These are phyloP conservation scores for Brachyptera risi DNA, from an alignment of 2,888 invertebrate species.

Conservation along the genomic window DNA sequence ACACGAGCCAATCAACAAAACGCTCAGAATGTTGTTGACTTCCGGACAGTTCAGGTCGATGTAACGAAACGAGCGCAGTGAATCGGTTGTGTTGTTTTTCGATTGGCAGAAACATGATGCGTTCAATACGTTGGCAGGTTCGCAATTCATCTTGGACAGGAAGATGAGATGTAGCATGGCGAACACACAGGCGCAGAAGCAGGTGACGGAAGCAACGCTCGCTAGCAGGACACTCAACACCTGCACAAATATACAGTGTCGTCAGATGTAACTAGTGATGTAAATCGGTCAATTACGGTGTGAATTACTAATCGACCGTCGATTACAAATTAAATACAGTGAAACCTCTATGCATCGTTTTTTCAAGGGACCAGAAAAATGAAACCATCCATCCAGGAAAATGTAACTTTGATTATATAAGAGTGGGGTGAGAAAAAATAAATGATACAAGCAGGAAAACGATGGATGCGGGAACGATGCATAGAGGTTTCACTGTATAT, in stretches of 20 bases:
- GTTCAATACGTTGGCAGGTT: conserved; percentile 42
- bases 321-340: no score
- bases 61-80: conserved; percentile 42
- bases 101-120: conserved; percentile 45
- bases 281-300: no score
- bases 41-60: conserved; percentile 47
- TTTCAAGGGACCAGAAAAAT: no score
- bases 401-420: no score
- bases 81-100: conserved; percentile 18
- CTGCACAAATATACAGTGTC: conserved; percentile 37
- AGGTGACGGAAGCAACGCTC: conserved; percentile 42
- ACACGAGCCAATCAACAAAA: conserved; percentile 44
- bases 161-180: conserved; percentile 45
- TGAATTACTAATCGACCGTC: no score
- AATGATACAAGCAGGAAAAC: no score
- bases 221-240: conserved; percentile 45
- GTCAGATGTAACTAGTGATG: background rate
- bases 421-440: no score
- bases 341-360: no score
- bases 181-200: conserved; percentile 44
- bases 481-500: no score
- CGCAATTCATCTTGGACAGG: conserved; percentile 44
- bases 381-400: no score
- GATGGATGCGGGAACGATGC: no score
- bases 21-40: conserved; percentile 42